phyloP scores from a whole-genome alignment of 2,888 invertebrate species.

The Chirona hameri region DNA sequence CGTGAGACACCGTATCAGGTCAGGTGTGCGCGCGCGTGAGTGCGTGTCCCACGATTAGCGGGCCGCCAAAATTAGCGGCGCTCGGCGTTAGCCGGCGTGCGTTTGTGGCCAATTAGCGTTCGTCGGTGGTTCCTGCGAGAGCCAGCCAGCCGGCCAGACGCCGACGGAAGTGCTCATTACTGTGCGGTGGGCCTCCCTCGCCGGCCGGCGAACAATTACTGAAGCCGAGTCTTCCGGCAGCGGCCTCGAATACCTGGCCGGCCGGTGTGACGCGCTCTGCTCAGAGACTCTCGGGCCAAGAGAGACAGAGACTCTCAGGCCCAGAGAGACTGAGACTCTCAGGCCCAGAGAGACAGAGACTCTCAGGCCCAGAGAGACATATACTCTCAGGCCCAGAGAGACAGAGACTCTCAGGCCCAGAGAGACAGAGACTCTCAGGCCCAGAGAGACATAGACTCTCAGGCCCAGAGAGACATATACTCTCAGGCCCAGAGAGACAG shows the following conservation, averaged over 20 bases:
- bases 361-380: too few relatives aligned
- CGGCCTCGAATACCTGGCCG: not conserved
- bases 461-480: too few relatives aligned
- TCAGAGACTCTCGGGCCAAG: too few relatives aligned
- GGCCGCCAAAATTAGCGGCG: not conserved
- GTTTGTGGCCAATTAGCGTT: not conserved
- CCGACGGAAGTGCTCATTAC: not conserved
- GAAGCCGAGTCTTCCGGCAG: not conserved
- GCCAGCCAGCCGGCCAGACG: not conserved
- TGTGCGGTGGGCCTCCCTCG: not conserved
- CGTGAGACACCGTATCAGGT: not conserved
- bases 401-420: too few relatives aligned
- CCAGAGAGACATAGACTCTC: too few relatives aligned
- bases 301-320: too few relatives aligned
- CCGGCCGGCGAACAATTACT: not conserved
- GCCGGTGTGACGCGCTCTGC: not conserved
- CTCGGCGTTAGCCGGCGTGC: not conserved
- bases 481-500: too few relatives aligned
- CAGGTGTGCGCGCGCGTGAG: not conserved
- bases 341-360: too few relatives aligned
- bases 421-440: too few relatives aligned
- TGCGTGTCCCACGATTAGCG: constrained; percentile 22
- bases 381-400: too few relatives aligned
- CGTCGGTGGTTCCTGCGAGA: not conserved
- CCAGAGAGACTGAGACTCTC: too few relatives aligned